A percentile compares a stretch with the other conserved stretches of the same genome.
phyloP scores from a whole-genome alignment of 2,888 invertebrate genomes.

The Ormyrus rosae region DNA sequence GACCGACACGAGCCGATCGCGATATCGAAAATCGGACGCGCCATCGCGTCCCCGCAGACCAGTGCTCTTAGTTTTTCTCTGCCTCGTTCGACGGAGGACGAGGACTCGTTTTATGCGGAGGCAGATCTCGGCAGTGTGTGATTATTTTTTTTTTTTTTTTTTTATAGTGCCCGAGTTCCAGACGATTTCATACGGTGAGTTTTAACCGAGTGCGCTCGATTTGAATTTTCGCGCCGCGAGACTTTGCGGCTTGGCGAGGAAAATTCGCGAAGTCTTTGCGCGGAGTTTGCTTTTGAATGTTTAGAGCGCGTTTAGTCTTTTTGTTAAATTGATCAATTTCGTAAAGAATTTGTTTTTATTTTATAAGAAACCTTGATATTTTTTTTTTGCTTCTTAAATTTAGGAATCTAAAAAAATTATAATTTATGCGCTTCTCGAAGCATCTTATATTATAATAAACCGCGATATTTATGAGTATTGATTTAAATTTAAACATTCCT shows the following conservation, averaged over 20 bases:
- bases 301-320: too few species aligned
- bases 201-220: background rate
- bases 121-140: slow-evolving; percentile 25
- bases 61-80: too few species aligned
- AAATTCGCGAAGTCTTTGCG: background rate
- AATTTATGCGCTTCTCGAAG: slow-evolving; percentile 31
- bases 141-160: background rate
- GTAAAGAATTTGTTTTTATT: too few species aligned
- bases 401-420: too few species aligned
- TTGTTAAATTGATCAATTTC: too few species aligned
- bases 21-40: slow-evolving; percentile 57
- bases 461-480: too few species aligned
- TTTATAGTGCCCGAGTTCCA: slow-evolving; percentile 2
- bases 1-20: slow-evolving; percentile 59
- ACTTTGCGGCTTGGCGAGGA: background rate
- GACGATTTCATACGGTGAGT: slow-evolving; percentile 39
- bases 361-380: too few species aligned
- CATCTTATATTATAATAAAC: too few species aligned
- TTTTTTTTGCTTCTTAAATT: too few species aligned
- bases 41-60: slow-evolving; percentile 22
- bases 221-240: slow-evolving; percentile 47
- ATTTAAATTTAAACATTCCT: too few species aligned
- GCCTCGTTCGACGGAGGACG: too few species aligned
- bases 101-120: background rate
- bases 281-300: background rate